phyloP scores from a whole-genome alignment of 2,797 vertebrate species.

The Lacerta bilineata region DNA sequence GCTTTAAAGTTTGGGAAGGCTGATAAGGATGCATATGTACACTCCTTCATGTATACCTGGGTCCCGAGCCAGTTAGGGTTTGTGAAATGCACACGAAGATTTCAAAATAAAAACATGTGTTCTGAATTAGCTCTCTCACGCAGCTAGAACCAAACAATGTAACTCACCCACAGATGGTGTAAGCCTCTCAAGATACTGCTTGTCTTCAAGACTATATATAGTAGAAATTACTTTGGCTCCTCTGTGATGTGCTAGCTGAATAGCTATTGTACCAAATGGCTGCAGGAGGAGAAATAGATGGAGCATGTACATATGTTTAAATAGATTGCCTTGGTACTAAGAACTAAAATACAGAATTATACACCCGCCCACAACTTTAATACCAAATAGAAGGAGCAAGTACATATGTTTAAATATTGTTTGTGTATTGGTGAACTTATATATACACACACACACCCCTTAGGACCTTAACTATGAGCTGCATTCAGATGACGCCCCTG shows the following conservation, averaged over 20 bases:
- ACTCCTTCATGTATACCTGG: background rate
- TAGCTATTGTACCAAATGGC: conserved; percentile 89
- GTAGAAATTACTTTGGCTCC: conserved; percentile 92
- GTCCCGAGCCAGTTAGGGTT: background rate
- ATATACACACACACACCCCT: too few species aligned
- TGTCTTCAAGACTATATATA: conserved; percentile 85
- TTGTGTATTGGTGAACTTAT: too few species aligned
- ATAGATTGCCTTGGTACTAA: background rate
- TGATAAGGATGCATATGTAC: background rate
- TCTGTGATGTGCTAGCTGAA: conserved; percentile 93
- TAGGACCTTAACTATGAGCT: background rate
- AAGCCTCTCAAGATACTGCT: conserved; percentile 89
- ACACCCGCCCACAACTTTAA: too few species aligned
- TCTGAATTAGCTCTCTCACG: background rate
- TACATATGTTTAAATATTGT: too few species aligned
- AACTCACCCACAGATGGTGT: conserved; percentile 87
- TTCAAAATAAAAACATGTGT: background rate
- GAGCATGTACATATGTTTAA: background rate
- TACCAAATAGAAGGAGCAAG: too few species aligned
- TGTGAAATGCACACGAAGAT: background rate
- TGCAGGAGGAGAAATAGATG: conserved; percentile 63
- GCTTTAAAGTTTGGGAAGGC: background rate
- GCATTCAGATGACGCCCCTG: background rate
- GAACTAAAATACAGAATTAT: background rate
- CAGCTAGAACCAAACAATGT: background rate